Evolutionary conservation across 2,113 vertebrate genomes (phyloP), one percentile per base, ranked within the genome.

Genomic region (Peromyscus leucopus): DNA sequence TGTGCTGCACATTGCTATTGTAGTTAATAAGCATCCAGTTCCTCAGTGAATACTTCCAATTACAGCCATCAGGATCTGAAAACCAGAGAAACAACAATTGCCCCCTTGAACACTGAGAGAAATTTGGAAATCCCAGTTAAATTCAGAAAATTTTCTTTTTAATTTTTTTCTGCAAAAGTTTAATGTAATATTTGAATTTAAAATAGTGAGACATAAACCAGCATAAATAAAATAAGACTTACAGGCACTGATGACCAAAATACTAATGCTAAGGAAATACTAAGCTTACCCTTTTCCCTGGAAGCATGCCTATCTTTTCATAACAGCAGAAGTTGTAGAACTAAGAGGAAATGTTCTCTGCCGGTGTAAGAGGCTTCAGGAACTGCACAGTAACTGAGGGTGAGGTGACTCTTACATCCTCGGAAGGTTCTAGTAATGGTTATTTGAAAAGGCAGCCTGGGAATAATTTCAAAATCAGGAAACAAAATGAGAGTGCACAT

Each of bases 391-490:
- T 86, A 79, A 89, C 85, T 95, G 76, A 55, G 59, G 63, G 51
- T 42, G 7, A n/a, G n/a, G 19, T 65, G 7, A 19, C 59, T 88
- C 65, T 82, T 61, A 51, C 11, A 5, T 36, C 84, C 42, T 91
- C 48, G 33, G 86, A 90, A 75, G n/a, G 16, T 86, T 89, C 86
- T 67, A 46, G 33, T 71, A 83, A 96, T 75, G 85, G 95, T 89
- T 79, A 83, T 96, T 86, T 95, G 86, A 90, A 96, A 97, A 91
- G 93, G 79, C 31, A 76, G 48, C 67, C 78, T 86, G 78, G 57
- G 75, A 94, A 94, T 82, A 33, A 96, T 96, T 96, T 97, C 89
- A 80, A 91, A 93, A 57, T 33, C 83, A 80, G 79, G n/a, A 61
- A 83, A 90, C 72, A 84, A 97, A 95, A 90, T 51, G 78, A 97